A percentile compares a stretch with the other conserved stretches of the same genome.
phyloP scores from a whole-genome alignment of 1,140 invertebrate species.

The Radopholus similis region DNA sequence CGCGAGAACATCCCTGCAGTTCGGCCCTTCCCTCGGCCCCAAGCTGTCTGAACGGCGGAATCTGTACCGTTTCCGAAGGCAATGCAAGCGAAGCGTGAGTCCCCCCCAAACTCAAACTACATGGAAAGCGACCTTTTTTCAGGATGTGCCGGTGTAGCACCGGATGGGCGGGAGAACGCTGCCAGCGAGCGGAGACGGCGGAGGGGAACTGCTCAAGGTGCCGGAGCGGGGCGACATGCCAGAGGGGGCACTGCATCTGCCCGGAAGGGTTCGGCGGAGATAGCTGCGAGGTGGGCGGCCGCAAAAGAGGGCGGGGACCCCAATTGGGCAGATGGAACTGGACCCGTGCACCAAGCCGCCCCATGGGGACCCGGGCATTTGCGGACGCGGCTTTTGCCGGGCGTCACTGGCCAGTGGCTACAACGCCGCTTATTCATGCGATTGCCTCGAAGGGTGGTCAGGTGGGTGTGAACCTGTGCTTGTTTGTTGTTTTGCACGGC shows the following conservation, averaged over 20 bases:
- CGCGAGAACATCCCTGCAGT: slow-evolving; percentile 1
- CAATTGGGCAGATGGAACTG: neutral
- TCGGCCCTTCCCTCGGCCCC: neutral
- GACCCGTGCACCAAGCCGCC: neutral
- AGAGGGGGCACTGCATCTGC: slow-evolving; percentile 17
- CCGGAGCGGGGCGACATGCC: too few relatives aligned
- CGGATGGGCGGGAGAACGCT: slow-evolving; percentile 7
- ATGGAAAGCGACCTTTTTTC: neutral
- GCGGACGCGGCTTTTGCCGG: slow-evolving; percentile 5
- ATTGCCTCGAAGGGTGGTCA: slow-evolving; percentile 2
- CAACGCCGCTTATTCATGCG: slow-evolving; percentile 6
- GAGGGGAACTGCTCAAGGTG: too few relatives aligned
- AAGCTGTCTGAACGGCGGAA: slow-evolving; percentile 11
- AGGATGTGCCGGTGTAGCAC: neutral
- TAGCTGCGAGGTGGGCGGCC: slow-evolving; percentile 8
- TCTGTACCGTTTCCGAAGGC: neutral
- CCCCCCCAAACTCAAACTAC: too few relatives aligned
- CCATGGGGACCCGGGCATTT: slow-evolving; percentile 5
- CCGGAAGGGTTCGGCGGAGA: slow-evolving; percentile 6
- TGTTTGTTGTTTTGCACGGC: too few relatives aligned
- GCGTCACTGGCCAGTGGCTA: slow-evolving; percentile 5
- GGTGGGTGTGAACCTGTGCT: too few relatives aligned
- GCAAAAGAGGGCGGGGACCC: neutral
- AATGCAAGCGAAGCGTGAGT: too few relatives aligned
- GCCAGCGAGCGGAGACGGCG: too few relatives aligned